Conservation (phyloP, 2,888 invertebrate species). For the Crossocerus cetratus region DNA sequence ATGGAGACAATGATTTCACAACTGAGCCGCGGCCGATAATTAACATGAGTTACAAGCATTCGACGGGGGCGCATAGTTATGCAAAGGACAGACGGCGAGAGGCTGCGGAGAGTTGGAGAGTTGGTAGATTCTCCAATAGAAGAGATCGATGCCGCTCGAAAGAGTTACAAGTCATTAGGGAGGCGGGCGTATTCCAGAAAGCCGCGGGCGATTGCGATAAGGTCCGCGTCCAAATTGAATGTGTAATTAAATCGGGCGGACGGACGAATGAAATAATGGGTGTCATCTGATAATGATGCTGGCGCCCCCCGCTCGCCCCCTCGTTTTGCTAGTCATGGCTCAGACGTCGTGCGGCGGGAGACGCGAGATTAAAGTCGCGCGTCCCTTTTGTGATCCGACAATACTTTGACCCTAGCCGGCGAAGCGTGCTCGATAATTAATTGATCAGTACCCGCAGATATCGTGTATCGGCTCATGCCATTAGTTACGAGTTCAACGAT, state of each 20-base stretch:
- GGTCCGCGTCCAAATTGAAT: slow-evolving; percentile 62
- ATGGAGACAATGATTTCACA: slow-evolving; percentile 3
- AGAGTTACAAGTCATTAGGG: slow-evolving; percentile 48
- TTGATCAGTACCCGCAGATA: slow-evolving; percentile 69
- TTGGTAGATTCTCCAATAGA: slow-evolving; percentile 18
- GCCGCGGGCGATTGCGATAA: slow-evolving; percentile 54
- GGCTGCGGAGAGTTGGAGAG: slow-evolving; percentile 6
- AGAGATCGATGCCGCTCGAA: slow-evolving; percentile 31
- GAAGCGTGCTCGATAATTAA: slow-evolving; percentile 66
- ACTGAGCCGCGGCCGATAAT: slow-evolving; percentile 25
- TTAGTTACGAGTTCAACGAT: slow-evolving; percentile 41
- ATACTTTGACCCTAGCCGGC: slow-evolving; percentile 55
- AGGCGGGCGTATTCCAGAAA: slow-evolving; percentile 40
- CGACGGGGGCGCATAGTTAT: slow-evolving; percentile 23
- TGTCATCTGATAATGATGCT: slow-evolving; percentile 67
- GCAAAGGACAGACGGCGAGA: slow-evolving; percentile 24
- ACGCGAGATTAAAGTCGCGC: slow-evolving; percentile 59
- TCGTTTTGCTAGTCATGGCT: slow-evolving; percentile 66
- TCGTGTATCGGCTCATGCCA: slow-evolving; percentile 47
- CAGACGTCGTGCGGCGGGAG: slow-evolving; percentile 49
- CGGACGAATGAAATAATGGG: slow-evolving; percentile 66
- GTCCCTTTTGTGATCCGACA: slow-evolving; percentile 63
- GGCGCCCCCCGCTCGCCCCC: slow-evolving; percentile 38
- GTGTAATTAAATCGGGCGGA: slow-evolving; percentile 67
- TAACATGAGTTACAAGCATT: slow-evolving; percentile 24